phyloP scores from a whole-genome alignment of 2,113 vertebrate genomes.

The Argyrosomus japonicus region DNA sequence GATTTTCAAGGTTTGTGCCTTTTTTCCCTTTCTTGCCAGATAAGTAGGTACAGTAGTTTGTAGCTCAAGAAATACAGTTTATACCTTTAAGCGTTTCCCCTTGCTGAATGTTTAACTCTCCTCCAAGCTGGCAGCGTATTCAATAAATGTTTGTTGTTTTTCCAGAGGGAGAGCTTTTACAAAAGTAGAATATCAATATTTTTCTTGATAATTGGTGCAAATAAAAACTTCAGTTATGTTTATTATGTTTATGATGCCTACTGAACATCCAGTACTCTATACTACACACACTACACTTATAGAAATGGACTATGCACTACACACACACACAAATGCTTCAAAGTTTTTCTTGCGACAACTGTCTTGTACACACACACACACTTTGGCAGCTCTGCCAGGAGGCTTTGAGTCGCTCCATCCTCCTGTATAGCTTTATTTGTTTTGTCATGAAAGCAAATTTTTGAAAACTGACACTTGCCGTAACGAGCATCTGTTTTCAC shows the following conservation, averaged over 20 bases:
- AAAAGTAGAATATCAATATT: background rate
- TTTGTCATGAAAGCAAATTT: conserved; percentile 85
- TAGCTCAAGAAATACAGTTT: background rate
- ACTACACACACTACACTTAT: background rate
- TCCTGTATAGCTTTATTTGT: conserved; percentile 84
- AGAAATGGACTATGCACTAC: conserved; percentile 3
- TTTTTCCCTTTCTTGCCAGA: background rate
- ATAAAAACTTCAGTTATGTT: background rate
- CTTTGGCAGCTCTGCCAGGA: conserved; percentile 67
- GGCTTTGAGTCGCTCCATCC: conserved; percentile 72
- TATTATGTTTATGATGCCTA: background rate
- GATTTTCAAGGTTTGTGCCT: background rate
- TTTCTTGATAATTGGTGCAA: background rate
- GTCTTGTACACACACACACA: conserved; percentile 27
- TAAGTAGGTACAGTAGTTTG: background rate
- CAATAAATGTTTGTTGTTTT: background rate
- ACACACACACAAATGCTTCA: conserved; percentile 41
- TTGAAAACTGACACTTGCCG: conserved; percentile 79
- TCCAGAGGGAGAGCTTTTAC: background rate
- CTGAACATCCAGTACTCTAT: conserved; percentile 24
- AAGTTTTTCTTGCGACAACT: conserved; percentile 49
- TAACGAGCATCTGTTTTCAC: conserved; percentile 83
- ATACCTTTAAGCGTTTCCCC: background rate
- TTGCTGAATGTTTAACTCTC: background rate
- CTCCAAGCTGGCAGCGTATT: background rate